Percentiles rank a stretch among this genome's conserved stretches.
Conservation (phyloP, 2,797 vertebrate genomes). For the Uromys caudimaculatus region DNA sequence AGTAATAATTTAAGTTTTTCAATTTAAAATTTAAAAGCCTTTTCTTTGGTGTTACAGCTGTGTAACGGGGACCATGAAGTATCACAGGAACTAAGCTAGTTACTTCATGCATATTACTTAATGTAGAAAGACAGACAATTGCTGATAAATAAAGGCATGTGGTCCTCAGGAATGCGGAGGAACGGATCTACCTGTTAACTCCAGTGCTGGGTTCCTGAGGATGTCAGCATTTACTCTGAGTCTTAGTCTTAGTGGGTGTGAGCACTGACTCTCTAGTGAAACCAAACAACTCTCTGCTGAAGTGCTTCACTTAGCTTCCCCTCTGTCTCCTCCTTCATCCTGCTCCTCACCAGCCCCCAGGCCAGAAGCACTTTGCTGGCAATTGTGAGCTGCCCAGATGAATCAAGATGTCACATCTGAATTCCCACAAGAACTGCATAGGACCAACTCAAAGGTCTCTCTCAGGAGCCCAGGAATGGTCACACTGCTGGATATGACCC, state of each 20-base stretch:
- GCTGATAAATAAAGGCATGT: not conserved
- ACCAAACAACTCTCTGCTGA: not conserved
- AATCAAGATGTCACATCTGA: not conserved
- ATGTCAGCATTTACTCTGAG: conserved; percentile 1
- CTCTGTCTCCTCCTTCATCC: not conserved
- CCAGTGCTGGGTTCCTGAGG: not conserved
- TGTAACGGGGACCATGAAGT: not conserved
- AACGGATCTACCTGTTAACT: not conserved
- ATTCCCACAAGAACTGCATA: not conserved
- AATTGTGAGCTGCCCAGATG: not conserved
- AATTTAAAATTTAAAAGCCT: conserved; percentile 23
- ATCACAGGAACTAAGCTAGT: not conserved
- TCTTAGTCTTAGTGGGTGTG: not conserved
- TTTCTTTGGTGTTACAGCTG: not conserved
- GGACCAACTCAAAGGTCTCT: not conserved
- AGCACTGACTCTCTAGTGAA: conserved; percentile 5
- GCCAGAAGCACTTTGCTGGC: not conserved
- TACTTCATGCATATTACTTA: conserved; percentile 7
- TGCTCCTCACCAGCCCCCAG: not conserved
- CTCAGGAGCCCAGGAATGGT: not conserved
- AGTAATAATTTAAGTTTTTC: not conserved
- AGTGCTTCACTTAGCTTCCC: not conserved
- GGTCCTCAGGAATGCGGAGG: not conserved
- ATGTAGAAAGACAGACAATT: not conserved
- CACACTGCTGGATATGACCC: not conserved